Evolutionary conservation across 2,113 vertebrate species (phyloP).

Genomic region (Eonycteris spelaea): DNA sequence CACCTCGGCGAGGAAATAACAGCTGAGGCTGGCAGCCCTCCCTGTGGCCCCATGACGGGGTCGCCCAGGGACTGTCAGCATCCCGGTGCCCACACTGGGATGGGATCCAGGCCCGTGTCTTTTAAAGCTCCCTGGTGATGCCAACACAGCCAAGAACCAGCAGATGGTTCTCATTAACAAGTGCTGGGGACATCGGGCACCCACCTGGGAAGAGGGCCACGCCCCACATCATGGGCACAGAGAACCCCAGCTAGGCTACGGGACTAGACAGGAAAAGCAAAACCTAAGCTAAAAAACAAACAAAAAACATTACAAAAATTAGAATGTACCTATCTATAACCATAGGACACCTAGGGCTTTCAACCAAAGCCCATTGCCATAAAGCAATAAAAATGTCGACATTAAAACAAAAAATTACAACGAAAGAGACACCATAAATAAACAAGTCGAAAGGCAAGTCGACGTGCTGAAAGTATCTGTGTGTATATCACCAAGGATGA

Average conservation of each 20-base stretch:
- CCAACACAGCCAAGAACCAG: neutral
- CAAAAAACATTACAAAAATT: no score
- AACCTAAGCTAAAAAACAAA: neutral
- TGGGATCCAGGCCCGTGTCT: neutral
- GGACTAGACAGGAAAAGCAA: neutral
- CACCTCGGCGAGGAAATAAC: neutral
- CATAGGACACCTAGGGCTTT: neutral
- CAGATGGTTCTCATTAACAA: neutral
- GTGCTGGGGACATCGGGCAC: no score
- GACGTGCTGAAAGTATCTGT: neutral
- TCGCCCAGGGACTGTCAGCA: no score
- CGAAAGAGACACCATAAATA: neutral
- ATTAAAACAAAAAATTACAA: neutral
- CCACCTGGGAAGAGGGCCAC: neutral
- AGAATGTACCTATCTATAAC: neutral
- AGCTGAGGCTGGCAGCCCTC: neutral
- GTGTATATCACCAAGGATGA: neutral
- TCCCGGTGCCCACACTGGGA: neutral
- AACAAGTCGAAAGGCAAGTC: neutral
- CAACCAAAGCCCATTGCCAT: neutral
- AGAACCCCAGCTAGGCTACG: neutral
- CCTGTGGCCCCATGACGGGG: accelerated
- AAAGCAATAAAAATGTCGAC: neutral
- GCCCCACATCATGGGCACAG: neutral
- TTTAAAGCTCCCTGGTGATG: neutral